Evolutionary conservation across 1,140 invertebrate genomes (phyloP).

Genomic region (Anthonomus grandis): DNA sequence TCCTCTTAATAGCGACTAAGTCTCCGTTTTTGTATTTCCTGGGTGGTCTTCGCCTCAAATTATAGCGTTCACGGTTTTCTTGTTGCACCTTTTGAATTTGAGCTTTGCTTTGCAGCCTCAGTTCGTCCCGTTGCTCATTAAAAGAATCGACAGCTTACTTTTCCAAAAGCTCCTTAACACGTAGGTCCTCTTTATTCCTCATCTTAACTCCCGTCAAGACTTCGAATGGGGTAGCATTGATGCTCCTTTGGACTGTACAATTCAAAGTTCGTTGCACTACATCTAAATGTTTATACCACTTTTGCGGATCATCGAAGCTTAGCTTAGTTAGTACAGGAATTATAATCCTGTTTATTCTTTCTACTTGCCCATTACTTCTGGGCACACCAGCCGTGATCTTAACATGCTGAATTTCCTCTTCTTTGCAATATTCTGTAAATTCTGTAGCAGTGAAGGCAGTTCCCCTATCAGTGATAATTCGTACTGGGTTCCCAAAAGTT

Average conservation of each 20-base stretch:
- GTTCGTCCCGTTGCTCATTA: constrained; percentile 27
- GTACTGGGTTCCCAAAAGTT: constrained; percentile 43
- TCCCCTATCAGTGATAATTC: constrained; percentile 42
- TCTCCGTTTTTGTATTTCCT: constrained; percentile 19
- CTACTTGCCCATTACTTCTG: constrained; percentile 41
- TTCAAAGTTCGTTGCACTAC: constrained; percentile 41
- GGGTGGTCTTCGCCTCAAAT: constrained; percentile 23
- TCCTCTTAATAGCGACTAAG: constrained; percentile 21
- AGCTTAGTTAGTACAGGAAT: constrained; percentile 39
- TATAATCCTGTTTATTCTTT: constrained; percentile 38
- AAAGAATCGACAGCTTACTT: constrained; percentile 2
- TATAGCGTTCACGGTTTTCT: constrained; percentile 39
- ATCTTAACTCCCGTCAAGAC: constrained; percentile 41
- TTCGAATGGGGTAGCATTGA: constrained; percentile 41
- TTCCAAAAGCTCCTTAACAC: constrained; percentile 21
- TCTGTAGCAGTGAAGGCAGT: constrained; percentile 45
- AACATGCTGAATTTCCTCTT: constrained; percentile 34
- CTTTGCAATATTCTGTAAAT: constrained; percentile 35
- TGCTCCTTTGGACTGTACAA: constrained; percentile 41
- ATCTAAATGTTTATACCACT: constrained; percentile 42
- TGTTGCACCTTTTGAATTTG: constrained; percentile 39
- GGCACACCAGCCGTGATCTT: constrained; percentile 40
- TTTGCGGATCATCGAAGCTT: constrained; percentile 26
- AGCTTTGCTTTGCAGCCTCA: constrained; percentile 32
- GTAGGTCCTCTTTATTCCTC: constrained; percentile 31